Evolutionary conservation across 2,888 invertebrate species (phyloP).

Genomic region (Andrena chrysosceles): DNA sequence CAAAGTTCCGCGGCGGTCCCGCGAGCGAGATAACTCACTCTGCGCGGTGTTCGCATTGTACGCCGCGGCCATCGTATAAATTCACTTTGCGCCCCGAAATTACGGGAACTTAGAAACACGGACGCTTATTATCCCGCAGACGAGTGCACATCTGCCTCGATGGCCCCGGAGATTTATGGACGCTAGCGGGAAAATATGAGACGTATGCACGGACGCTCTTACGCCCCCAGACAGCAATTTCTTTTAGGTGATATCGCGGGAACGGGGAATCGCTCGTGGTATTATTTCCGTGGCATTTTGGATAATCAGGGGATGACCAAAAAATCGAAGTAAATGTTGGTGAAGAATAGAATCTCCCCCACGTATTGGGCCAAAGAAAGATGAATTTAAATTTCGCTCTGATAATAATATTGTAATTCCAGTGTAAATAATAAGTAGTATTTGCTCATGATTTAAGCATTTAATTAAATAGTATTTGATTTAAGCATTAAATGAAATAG

Average conservation of each 20-base stretch:
- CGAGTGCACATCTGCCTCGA: slow-evolving; percentile 35
- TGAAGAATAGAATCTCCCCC: no score
- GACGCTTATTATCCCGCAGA: slow-evolving; percentile 62
- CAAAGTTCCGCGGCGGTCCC: slow-evolving; percentile 53
- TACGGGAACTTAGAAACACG: slow-evolving; percentile 62
- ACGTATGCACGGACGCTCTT: background rate
- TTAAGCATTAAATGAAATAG: no score
- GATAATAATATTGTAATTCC: no score
- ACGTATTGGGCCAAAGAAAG: no score
- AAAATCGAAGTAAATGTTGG: no score
- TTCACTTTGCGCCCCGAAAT: slow-evolving; percentile 62
- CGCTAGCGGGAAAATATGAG: background rate
- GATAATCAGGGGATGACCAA: no score
- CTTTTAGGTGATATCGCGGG: background rate
- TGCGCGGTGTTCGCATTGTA: slow-evolving; percentile 39
- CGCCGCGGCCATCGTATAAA: slow-evolving; percentile 59
- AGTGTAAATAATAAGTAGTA: no score
- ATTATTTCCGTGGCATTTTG: background rate
- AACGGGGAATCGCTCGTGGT: background rate
- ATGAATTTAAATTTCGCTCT: no score
- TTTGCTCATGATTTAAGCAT: no score
- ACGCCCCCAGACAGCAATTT: background rate
- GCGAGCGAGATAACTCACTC: slow-evolving; percentile 68
- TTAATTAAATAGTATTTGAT: no score
- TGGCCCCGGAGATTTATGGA: slow-evolving; percentile 25